Base-by-base conservation (phyloP, 1,140 invertebrate species). In the Apis laboriosa region DNA sequence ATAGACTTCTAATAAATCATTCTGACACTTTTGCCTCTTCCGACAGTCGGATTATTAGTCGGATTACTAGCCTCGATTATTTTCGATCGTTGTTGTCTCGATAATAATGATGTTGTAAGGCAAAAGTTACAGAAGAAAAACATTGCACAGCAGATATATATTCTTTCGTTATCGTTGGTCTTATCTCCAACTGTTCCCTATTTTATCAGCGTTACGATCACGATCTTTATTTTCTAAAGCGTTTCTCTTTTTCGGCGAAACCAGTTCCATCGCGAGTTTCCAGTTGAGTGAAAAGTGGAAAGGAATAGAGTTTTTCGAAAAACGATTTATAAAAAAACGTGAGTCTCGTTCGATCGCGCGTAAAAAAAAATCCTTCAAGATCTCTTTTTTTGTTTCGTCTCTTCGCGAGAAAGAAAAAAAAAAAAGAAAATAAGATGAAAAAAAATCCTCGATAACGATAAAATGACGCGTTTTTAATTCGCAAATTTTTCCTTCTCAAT, bases 1-100 rank as follows among this genome's bases (percentile, higher is more conserved):
- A 86, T 64, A 78, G 85, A 85, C 89, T 87, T 88, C 67, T 84
- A 79, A 78, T 73, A 79, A 88, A 78, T 88, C 84, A 56, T 80
- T 82, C 75, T 79, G 66, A 71, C 76, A 85, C 63, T 73, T 86
- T n/a, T 83, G 71, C 83, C 67, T n/a, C 70, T 77, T 34, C 55
- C 61, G 43, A 1, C 1, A 0, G 34, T 5, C 9, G n/a, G 2
- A 15, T 55, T 53, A 63, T 34, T 75, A 66, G 51, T 5, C 9
- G n/a, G 3, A 15, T 60, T 53, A 63, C 51, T 75, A 71, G 34
- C 67, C 15, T 55, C 51, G 49, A 43, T 56, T 17, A 11, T 58
- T 12, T 4, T 21, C 71, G 53, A 56, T 2, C 12, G 53, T 17
- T 11, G 13, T 34, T 24, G 34, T 19, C 5, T 51, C 21, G 19